A percentile compares a stretch with the other conserved stretches of the same genome.
These are phyloP conservation scores for Lycophotia porphyrea DNA, from an alignment of 2,888 invertebrate genomes.

Conservation along the genomic window DNA sequence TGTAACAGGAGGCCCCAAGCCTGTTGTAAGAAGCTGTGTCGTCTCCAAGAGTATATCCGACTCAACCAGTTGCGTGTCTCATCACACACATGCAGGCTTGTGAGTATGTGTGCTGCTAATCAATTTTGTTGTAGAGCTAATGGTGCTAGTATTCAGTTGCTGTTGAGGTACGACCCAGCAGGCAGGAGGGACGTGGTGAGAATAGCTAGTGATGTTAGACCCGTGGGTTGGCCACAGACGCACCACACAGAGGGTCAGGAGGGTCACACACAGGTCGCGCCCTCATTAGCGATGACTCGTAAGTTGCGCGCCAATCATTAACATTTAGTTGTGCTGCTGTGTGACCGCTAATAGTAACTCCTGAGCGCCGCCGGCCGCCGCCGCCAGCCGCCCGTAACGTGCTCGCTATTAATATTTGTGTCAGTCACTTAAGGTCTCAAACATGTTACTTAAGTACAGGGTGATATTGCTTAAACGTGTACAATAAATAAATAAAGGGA, in stretches of 20 bases:
- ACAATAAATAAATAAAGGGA: neutral
- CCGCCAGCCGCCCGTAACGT: neutral
- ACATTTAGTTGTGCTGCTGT: too few species aligned
- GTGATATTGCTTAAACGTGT: neutral
- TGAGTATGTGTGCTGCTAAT: neutral
- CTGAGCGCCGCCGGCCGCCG: too few species aligned
- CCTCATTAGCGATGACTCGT: neutral
- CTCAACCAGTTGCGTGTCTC: neutral
- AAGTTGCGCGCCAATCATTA: neutral
- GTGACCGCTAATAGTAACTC: neutral
- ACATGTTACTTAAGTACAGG: neutral
- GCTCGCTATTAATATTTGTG: neutral
- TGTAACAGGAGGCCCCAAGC: too few species aligned
- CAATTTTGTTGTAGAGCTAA: neutral
- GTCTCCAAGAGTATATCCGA: neutral
- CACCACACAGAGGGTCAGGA: neutral
- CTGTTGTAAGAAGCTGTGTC: neutral
- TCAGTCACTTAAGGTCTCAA: neutral
- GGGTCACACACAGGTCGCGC: neutral
- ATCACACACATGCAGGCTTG: neutral
- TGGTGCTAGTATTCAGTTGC: neutral
- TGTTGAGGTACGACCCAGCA: neutral
- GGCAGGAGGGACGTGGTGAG: too few species aligned
- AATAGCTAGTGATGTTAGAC: neutral
- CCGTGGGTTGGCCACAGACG: neutral